Evolutionary conservation across 2,888 invertebrate species (phyloP).

Genomic region (Cabera pusaria): DNA sequence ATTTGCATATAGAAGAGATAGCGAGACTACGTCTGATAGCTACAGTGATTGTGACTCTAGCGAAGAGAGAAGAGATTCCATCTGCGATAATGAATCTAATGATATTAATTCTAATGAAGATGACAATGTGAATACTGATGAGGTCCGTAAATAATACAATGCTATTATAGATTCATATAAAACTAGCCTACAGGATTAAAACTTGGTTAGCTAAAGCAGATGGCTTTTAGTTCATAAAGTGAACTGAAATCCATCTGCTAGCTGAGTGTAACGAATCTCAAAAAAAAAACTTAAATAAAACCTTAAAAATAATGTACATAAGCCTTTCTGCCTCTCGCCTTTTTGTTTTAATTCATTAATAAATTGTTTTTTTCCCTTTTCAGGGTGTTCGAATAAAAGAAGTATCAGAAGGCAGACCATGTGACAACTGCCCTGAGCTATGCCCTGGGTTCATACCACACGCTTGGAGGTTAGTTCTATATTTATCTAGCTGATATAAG

Average conservation of each 20-base stretch:
- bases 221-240: too few species aligned
- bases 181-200: too few species aligned
- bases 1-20: conserved; percentile 62
- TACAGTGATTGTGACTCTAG: conserved; percentile 74
- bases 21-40: conserved; percentile 71
- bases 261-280: too few species aligned
- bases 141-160: conserved; percentile 16
- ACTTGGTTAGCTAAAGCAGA: too few species aligned
- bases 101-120: conserved; percentile 15
- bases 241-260: too few species aligned
- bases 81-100: conserved; percentile 20
- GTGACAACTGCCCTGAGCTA: conserved; percentile 90
- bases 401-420: conserved; percentile 93
- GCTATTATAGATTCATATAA: too few species aligned
- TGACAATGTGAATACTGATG: conserved; percentile 1
- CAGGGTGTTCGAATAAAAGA: conserved; percentile 95
- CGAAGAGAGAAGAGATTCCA: conserved; percentile 32
- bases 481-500: too few species aligned
- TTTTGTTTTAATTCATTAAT: neutral
- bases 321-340: too few species aligned
- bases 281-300: too few species aligned
- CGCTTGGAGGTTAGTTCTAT: conserved; percentile 91
- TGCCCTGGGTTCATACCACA: conserved; percentile 94
- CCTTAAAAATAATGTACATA: too few species aligned
- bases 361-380: conserved; percentile 42